Evolutionary conservation across 2,797 vertebrate species (phyloP).

Genomic region (Agapornis canus): DNA sequence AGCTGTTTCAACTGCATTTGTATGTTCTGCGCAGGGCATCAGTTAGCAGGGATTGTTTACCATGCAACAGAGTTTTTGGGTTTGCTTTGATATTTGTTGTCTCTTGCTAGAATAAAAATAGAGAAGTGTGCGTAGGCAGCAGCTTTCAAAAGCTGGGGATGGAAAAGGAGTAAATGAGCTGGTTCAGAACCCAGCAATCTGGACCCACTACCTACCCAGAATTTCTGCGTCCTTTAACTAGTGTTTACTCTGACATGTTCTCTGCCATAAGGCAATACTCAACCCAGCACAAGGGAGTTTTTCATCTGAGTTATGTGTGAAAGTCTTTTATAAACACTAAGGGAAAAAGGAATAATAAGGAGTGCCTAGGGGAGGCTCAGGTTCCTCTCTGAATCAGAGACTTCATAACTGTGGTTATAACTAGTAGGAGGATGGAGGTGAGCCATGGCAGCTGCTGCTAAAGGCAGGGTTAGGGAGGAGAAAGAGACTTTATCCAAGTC

Average conservation of each 20-base stretch:
- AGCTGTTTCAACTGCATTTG: background rate
- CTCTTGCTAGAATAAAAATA: background rate
- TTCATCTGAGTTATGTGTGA: background rate
- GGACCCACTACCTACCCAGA: background rate
- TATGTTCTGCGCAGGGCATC: background rate
- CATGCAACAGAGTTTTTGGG: background rate
- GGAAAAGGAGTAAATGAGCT: background rate
- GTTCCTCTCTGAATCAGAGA: background rate
- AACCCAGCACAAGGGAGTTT: constrained; percentile 5
- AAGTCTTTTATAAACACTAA: background rate
- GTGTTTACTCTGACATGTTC: background rate
- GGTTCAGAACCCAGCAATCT: background rate
- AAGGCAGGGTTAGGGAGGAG: background rate
- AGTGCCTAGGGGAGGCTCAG: background rate
- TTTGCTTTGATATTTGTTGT: background rate
- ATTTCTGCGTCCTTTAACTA: background rate
- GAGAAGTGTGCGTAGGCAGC: background rate
- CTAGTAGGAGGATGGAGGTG: background rate
- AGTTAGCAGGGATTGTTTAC: background rate
- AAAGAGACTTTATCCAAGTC: background rate
- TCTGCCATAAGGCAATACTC: background rate
- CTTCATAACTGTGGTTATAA: background rate
- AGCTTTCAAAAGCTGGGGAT: background rate
- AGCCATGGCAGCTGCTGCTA: background rate
- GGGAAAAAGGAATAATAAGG: background rate